Evolutionary conservation across 2,113 vertebrate species (phyloP).

Genomic region (Salminus brasiliensis): DNA sequence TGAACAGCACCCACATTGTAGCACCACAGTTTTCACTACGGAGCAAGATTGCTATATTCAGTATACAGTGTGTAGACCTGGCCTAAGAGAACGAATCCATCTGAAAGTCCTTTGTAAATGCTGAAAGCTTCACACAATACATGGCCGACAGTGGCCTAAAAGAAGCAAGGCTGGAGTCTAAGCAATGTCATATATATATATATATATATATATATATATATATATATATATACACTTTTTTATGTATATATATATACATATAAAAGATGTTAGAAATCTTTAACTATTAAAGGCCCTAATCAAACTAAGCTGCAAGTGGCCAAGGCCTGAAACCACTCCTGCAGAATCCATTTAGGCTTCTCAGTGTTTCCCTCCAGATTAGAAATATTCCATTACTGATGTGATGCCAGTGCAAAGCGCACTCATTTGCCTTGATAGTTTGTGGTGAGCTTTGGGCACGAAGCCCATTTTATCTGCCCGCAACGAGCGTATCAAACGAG

Average conservation of each 20-base stretch:
- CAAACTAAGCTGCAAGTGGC: constrained; percentile 63
- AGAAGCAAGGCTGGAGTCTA: constrained; percentile 20
- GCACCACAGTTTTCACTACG: too few relatives aligned
- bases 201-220: too few relatives aligned
- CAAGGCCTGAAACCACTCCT: constrained; percentile 59
- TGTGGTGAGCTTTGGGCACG: constrained; percentile 57
- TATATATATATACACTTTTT: too few relatives aligned
- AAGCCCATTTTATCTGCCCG: constrained; percentile 68
- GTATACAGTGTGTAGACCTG: too few relatives aligned
- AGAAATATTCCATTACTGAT: constrained; percentile 61
- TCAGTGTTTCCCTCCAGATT: constrained; percentile 64
- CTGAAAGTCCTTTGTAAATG: constrained; percentile 15
- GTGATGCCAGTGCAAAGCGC: constrained; percentile 57
- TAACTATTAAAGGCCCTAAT: constrained; percentile 69
- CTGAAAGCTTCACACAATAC: constrained; percentile 20
- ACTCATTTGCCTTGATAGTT: constrained; percentile 55
- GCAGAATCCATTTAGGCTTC: constrained; percentile 74
- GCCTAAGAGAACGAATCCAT: neutral
- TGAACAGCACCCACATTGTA: too few relatives aligned
- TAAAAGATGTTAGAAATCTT: constrained; percentile 62
- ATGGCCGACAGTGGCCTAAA: constrained; percentile 8
- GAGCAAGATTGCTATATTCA: too few relatives aligned
- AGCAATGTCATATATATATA: constrained; percentile 46
- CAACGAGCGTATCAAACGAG: constrained; percentile 67
- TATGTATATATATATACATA: too few relatives aligned